Evolutionary conservation across 2,113 vertebrate genomes (phyloP).

Genomic region (Oreochromis tanganicae): DNA sequence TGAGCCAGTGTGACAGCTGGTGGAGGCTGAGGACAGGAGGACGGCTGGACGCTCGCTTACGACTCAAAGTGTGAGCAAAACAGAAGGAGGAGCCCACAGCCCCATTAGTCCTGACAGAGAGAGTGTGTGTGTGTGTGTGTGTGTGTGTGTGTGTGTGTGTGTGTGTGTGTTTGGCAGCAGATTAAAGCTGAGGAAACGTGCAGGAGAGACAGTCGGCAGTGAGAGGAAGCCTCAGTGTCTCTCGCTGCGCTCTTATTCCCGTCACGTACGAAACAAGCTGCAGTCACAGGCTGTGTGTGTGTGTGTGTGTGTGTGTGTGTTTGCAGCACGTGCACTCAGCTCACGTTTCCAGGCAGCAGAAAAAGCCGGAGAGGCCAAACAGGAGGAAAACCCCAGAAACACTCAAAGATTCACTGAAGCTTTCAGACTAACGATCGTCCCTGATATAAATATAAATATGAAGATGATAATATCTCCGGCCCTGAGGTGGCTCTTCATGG

Average conservation of each 20-base stretch:
- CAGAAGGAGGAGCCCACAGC: neutral
- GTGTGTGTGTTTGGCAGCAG: neutral
- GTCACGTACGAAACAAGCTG: slow-evolving; percentile 31
- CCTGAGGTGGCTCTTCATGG: neutral
- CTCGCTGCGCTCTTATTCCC: slow-evolving; percentile 13
- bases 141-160: neutral
- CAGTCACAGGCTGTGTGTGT: neutral
- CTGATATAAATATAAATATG: too few species aligned
- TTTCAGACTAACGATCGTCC: neutral
- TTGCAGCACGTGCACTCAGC: neutral
- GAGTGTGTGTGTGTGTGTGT: neutral
- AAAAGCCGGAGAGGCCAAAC: slow-evolving; percentile 4
- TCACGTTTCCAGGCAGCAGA: slow-evolving; percentile 32
- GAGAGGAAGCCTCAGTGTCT: slow-evolving; percentile 15
- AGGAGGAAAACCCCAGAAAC: neutral
- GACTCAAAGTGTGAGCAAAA: neutral
- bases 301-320: neutral
- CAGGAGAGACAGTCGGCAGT: slow-evolving; percentile 5
- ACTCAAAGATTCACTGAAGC: neutral
- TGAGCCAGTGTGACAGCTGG: neutral
- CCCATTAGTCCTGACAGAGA: slow-evolving; percentile 1
- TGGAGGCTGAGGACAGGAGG: neutral
- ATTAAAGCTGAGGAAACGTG: slow-evolving; percentile 23
- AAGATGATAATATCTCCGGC: too few species aligned
- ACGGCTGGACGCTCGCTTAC: neutral